These are phyloP conservation scores for Campoletis raptor DNA, from an alignment of 2,888 invertebrate species.

Conservation along the genomic window DNA sequence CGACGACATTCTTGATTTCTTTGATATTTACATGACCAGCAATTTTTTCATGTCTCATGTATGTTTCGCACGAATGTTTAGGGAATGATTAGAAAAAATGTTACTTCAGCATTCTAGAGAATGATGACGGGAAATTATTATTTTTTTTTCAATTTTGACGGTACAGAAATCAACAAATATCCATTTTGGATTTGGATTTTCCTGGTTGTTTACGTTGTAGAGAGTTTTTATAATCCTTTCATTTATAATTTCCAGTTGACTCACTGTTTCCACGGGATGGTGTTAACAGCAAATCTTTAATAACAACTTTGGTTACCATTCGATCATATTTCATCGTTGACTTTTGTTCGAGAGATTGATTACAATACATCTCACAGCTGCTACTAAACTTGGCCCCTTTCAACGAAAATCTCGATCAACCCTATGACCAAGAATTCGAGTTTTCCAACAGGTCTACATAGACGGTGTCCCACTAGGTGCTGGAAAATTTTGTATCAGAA, in stretches of 20 bases:
- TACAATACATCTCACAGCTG: slow-evolving; percentile 18
- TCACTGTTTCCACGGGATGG: background rate
- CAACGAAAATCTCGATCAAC: slow-evolving; percentile 1
- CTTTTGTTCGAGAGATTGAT: slow-evolving; percentile 12
- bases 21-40: background rate
- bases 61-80: background rate
- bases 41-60: background rate
- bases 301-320: background rate
- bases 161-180: background rate
- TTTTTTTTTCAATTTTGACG: background rate
- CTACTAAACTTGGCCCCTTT: slow-evolving; percentile 12
- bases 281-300: background rate
- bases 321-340: background rate
- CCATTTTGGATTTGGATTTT: background rate
- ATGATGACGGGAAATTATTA: no score
- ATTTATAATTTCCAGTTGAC: background rate
- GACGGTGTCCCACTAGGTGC: background rate
- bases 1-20: background rate
- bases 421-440: background rate
- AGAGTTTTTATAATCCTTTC: background rate
- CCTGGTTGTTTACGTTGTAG: background rate
- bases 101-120: no score
- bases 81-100: background rate
- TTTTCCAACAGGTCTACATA: background rate
- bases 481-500: background rate